These are phyloP conservation scores for Picathartes gymnocephalus DNA, from an alignment of 2,113 vertebrate genomes.

Conservation along the genomic window DNA sequence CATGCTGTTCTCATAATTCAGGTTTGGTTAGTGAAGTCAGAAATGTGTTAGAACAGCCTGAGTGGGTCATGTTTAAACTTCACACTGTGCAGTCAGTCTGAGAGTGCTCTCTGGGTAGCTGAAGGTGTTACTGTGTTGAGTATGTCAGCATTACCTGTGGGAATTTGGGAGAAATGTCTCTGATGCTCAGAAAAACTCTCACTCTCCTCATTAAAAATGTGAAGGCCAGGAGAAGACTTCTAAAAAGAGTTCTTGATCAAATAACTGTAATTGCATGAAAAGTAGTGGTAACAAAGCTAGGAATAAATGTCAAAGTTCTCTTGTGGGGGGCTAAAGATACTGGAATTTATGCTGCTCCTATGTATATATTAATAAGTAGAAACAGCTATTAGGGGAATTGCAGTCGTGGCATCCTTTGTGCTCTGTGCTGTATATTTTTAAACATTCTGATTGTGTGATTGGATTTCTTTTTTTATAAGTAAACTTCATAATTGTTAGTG, in stretches of 20 bases:
- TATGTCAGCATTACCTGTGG: background rate
- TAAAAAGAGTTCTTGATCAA: background rate
- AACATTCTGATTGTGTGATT: background rate
- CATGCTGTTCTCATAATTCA: fast-evolving
- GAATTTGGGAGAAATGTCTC: background rate
- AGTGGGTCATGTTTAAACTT: background rate
- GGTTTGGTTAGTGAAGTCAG: background rate
- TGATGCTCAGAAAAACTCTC: background rate
- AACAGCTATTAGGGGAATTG: background rate
- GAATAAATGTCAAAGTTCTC: background rate
- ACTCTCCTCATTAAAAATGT: background rate
- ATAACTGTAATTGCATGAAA: background rate
- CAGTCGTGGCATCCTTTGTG: background rate
- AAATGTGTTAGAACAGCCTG: background rate
- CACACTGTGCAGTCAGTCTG: background rate
- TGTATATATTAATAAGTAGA: background rate
- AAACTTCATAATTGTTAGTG: background rate
- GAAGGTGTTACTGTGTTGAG: background rate
- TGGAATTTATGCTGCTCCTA: background rate
- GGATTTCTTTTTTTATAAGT: background rate
- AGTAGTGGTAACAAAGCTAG: background rate
- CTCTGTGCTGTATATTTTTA: background rate
- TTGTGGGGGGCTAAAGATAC: background rate
- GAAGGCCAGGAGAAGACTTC: background rate
- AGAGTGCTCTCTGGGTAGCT: background rate